Evolutionary conservation across 2,113 vertebrate genomes (phyloP), one percentile per base, ranked within the genome.

Genomic region (Antennarius striatus): DNA sequence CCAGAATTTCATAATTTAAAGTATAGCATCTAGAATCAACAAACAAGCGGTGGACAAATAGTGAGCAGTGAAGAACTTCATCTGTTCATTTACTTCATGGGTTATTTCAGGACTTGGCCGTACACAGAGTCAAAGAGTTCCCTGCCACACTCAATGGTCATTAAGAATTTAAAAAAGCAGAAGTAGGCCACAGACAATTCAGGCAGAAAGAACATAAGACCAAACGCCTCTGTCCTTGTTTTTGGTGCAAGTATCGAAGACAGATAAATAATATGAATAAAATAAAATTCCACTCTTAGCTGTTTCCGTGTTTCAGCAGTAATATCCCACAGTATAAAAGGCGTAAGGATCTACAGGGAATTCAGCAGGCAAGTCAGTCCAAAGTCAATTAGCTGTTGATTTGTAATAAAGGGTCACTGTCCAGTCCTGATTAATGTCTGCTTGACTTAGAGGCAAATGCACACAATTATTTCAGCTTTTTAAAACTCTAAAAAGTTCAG

Each of bases 81-180:
- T n/a, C 15, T 22, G 29, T 55, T 56, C 16, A 32, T 54, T 72
- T 12, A 10, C 72, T 75, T 76, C 60, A 51, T 15, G 3, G 65
- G 52, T 81, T 85, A 90, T 88, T 89, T 73, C 75, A 69, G 82
- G 62, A 70, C 53, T 56, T 75, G 61, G 78, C 75, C 58, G 69
- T 73, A 77, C 73, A 69, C 49, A 56, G 29, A 32, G 60, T 79
- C 63, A 60, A 36, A 66, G 43, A 78, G 48, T 68, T 75, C 17
- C 43, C 49, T 71, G 74, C 53, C 57, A 73, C 54, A 77, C 55
- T 80, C 75, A 55, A 56, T 68, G 47, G 50, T 63, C 73, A 86
- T 83, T 87, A 86, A 80, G 55, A 87, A 73, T 86, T 85, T 57
- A 67, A 71, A 82, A 75, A 80, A 54, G 53, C 50, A 71, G 64